phyloP scores from a whole-genome alignment of 2,888 invertebrate species.

The Lycophotia porphyrea region DNA sequence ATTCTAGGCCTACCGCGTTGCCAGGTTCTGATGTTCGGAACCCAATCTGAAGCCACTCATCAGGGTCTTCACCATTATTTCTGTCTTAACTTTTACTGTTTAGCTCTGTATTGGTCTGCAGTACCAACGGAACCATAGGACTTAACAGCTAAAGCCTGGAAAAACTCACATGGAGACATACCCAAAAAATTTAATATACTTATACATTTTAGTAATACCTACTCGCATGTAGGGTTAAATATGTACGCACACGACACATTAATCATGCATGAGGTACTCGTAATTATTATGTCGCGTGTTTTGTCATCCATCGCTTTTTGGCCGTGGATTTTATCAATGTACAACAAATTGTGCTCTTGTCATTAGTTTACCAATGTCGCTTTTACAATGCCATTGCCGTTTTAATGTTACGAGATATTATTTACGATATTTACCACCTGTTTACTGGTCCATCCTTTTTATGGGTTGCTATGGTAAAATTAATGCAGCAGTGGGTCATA shows the following conservation, averaged over 20 bases:
- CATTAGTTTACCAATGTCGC: slow-evolving; percentile 70
- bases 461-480: slow-evolving; percentile 16
- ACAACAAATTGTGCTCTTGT: slow-evolving; percentile 76
- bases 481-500: slow-evolving; percentile 7
- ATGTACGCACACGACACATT: slow-evolving; percentile 64
- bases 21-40: too few species aligned
- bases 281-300: slow-evolving; percentile 86
- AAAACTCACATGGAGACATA: not conserved
- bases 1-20: not conserved
- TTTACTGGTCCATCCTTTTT: slow-evolving; percentile 29
- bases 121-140: not conserved
- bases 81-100: not conserved
- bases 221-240: slow-evolving; percentile 59
- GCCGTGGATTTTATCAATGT: slow-evolving; percentile 80
- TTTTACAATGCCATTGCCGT: slow-evolving; percentile 58
- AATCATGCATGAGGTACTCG: slow-evolving; percentile 78
- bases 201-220: slow-evolving; percentile 40
- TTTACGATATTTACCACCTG: slow-evolving; percentile 49
- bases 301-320: slow-evolving; percentile 80
- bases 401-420: slow-evolving; percentile 38
- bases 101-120: not conserved
- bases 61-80: not conserved
- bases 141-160: not conserved
- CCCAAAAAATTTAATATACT: slow-evolving; percentile 1
- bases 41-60: not conserved